Base-by-base conservation (phyloP, 1,140 invertebrate genomes). In the Ptiloglossa arizonensis region DNA sequence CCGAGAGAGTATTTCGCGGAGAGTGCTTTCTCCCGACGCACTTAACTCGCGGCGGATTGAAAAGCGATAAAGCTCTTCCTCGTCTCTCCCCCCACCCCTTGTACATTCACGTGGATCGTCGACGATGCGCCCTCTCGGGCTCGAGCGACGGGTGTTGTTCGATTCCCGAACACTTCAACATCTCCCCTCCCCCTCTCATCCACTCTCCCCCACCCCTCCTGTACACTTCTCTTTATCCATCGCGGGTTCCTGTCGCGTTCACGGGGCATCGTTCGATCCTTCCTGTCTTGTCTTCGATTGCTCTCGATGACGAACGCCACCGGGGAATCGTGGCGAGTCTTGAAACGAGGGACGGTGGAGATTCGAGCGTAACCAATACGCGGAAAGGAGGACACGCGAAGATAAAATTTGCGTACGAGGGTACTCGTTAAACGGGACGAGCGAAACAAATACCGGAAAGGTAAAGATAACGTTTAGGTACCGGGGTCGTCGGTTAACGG, bases 1-100 rank as follows among this genome's bases (percentile, higher is more conserved):
- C 74, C 70, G 29, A 48, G 76, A 80, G 85, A 86, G 80, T 67
- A 77, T 79, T 86, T 6, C 63, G 79, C 82, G 79, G 59, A 70
- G 75, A 73, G 62, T 80, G 82, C 71, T 88, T 85, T 84, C 62
- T 52, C 73, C 70, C 79, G 59, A 81, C 81, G 81, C 82, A 87
- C 80, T 88, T 87, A 86, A 82, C 75, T 46, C 71, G 44, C 46
- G 52, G 48, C 71, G 79, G 73, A 88, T 89, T 82, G 83, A 86
- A 86, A 88, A 87, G 75, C 81, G 80, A 87, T 83, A 85, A 87
- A 88, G 64, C 78, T 81, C 66, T 57, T 57, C 38, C 22, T 41
- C 41, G 11, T 44, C 44, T 32, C 24, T 24, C 48, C 9, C 27
- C 46, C 54, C 5, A n/a, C n/a, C 48, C 48, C 19, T 22, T 8